Conservation (phyloP, 2,888 invertebrate species). For the Dorcus hopei region DNA sequence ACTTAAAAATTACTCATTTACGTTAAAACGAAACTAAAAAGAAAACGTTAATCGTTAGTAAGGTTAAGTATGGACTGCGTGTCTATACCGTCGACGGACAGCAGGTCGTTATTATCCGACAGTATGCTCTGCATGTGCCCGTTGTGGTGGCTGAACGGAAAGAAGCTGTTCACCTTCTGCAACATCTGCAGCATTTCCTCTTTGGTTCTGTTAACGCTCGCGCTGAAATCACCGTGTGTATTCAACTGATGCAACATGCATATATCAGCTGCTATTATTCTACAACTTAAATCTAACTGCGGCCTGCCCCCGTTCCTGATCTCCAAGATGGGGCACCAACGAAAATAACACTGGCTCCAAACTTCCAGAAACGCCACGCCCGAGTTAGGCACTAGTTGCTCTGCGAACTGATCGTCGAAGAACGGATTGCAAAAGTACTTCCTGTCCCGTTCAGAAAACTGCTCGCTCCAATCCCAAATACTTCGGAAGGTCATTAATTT, state of each 20-base stretch:
- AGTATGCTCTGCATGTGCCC: constrained; percentile 41
- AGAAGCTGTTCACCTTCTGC: constrained; percentile 49
- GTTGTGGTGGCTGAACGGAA: constrained; percentile 49
- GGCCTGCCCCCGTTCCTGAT: constrained; percentile 67
- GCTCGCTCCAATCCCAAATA: constrained; percentile 89
- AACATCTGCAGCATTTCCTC: constrained; percentile 43
- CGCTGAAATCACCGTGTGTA: constrained; percentile 24
- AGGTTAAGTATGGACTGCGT: constrained; percentile 65
- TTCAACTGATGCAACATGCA: constrained; percentile 44
- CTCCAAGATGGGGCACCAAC: constrained; percentile 83
- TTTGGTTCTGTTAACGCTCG: constrained; percentile 31
- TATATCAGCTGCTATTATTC: constrained; percentile 52
- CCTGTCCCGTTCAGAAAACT: constrained; percentile 78
- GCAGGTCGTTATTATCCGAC: constrained; percentile 57
- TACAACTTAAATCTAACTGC: constrained; percentile 56
- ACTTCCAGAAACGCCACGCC: constrained; percentile 61
- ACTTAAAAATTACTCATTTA: background rate
- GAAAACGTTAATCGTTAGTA: constrained; percentile 58
- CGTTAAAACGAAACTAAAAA: constrained; percentile 18
- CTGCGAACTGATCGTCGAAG: constrained; percentile 51
- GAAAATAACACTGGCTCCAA: constrained; percentile 88
- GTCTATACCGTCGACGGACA: constrained; percentile 62
- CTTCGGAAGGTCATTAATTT: constrained; percentile 63
- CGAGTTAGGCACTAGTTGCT: constrained; percentile 52
- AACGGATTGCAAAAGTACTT: constrained; percentile 83